These are phyloP conservation scores for Leucoptera coffeella DNA, from an alignment of 2,888 invertebrate genomes.

Conservation along the genomic window DNA sequence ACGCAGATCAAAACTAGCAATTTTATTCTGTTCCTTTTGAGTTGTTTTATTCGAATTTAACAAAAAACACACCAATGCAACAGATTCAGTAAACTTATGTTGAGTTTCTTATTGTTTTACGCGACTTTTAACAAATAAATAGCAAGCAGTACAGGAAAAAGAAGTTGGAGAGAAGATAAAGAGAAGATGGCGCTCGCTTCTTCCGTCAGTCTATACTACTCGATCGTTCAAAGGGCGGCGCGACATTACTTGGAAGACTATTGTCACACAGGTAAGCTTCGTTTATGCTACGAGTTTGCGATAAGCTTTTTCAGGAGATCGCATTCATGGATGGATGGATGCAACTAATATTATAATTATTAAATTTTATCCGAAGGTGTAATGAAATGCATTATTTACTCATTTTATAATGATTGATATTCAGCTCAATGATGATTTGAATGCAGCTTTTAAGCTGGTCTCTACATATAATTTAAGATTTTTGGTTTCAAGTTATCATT, in stretches of 20 bases:
- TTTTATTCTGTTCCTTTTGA: constrained; percentile 14
- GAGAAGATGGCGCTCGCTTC: constrained; percentile 55
- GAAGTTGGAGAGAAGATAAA: constrained; percentile 17
- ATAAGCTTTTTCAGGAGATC: no score
- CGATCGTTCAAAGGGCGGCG: constrained; percentile 62
- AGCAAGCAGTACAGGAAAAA: no score
- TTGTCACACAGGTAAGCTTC: constrained; percentile 57
- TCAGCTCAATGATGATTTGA: no score
- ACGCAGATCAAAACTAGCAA: constrained; percentile 43
- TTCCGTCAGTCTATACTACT: constrained; percentile 64
- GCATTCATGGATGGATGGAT: no score
- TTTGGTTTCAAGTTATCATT: no score
- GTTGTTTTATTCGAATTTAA: constrained; percentile 1
- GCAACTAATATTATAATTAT: no score
- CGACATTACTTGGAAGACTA: constrained; percentile 63
- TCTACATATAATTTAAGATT: no score
- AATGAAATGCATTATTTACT: no score
- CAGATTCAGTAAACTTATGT: constrained; percentile 19
- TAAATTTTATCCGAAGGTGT: no score
- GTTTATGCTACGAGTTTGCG: no score
- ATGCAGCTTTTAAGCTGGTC: no score
- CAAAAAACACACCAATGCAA: constrained; percentile 5
- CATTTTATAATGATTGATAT: no score
- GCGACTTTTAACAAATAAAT: constrained; percentile 4
- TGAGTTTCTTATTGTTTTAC: constrained; percentile 1